These are phyloP conservation scores for Scaptomyza hsui DNA, from an alignment of 1,140 invertebrate species.

Conservation along the genomic window DNA sequence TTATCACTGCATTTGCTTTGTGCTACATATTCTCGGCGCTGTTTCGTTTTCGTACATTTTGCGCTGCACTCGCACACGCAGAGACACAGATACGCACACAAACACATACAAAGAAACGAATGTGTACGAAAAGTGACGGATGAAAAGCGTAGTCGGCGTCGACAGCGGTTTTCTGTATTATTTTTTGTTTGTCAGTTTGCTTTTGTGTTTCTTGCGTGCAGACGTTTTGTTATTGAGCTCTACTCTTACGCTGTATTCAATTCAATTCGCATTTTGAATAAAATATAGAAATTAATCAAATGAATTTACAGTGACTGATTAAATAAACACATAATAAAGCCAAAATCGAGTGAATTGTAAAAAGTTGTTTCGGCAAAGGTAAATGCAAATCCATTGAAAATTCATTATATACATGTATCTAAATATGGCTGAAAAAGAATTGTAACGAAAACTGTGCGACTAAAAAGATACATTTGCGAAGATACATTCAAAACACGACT, in stretches of 20 bases:
- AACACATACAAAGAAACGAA: slow-evolving; percentile 7
- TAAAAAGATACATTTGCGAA: slow-evolving; percentile 32
- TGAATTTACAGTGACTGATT: slow-evolving; percentile 15
- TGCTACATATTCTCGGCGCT: slow-evolving; percentile 49
- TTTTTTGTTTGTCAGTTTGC: slow-evolving; percentile 64
- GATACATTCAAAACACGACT: slow-evolving; percentile 26
- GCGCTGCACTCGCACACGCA: slow-evolving; percentile 40
- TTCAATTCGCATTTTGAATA: slow-evolving; percentile 16
- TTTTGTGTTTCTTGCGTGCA: slow-evolving; percentile 74
- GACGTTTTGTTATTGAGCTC: slow-evolving; percentile 62
- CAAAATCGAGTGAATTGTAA: not conserved
- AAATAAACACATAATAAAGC: slow-evolving; percentile 12
- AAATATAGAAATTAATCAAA: slow-evolving; percentile 11
- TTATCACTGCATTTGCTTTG: slow-evolving; percentile 77
- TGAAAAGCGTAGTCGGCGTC: slow-evolving; percentile 38
- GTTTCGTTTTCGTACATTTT: slow-evolving; percentile 55
- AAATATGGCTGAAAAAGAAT: slow-evolving; percentile 6
- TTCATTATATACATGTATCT: not conserved
- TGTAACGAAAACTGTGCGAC: not conserved
- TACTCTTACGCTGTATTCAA: slow-evolving; percentile 29
- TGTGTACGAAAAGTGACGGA: slow-evolving; percentile 41
- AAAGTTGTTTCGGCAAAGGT: slow-evolving; percentile 17
- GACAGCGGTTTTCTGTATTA: slow-evolving; percentile 30
- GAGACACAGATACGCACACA: slow-evolving; percentile 17
- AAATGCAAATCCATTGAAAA: slow-evolving; percentile 9